Percentiles rank a stretch among this genome's conserved stretches.
phyloP scores from a whole-genome alignment of 2,113 vertebrate genomes.

The Alaudala cheleensis region DNA sequence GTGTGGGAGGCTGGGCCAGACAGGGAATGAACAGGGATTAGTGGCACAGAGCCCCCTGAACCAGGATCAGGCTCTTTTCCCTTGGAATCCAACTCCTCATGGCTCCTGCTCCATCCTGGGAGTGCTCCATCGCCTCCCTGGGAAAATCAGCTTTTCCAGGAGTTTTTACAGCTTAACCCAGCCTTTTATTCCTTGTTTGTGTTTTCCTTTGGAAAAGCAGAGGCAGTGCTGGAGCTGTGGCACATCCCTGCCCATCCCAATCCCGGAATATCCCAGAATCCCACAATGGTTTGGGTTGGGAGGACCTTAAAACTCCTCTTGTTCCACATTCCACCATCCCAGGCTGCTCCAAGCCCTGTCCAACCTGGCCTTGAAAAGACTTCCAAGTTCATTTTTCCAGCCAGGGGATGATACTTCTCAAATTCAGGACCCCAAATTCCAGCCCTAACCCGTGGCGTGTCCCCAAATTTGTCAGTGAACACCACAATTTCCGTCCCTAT shows the following conservation, averaged over 20 bases:
- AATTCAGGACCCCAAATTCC: not conserved
- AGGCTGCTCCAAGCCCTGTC: not conserved
- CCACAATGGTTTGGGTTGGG: not conserved
- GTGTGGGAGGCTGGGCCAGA: slow-evolving; percentile 8
- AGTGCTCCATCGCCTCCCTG: not conserved
- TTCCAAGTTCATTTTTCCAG: not conserved
- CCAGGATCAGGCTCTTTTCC: not conserved
- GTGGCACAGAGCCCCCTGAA: not conserved
- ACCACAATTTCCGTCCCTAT: not conserved
- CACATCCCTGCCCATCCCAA: not conserved
- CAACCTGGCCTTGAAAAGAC: not conserved
- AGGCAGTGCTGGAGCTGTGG: not conserved
- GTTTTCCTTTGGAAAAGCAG: not conserved
- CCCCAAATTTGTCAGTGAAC: not conserved
- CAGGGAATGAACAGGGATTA: slow-evolving; percentile 7
- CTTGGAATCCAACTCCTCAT: not conserved
- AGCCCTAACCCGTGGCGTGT: rapidly evolving
- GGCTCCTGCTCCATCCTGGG: not conserved
- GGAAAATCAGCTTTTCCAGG: not conserved
- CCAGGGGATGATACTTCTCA: not conserved
- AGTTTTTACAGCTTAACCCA: not conserved
- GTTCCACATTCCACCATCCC: not conserved
- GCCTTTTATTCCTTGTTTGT: not conserved
- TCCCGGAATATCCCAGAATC: not conserved
- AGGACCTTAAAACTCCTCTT: not conserved